Evolutionary conservation across 2,888 invertebrate species (phyloP), one percentile per base, ranked within the genome.

Genomic region (Rhagium mordax): DNA sequence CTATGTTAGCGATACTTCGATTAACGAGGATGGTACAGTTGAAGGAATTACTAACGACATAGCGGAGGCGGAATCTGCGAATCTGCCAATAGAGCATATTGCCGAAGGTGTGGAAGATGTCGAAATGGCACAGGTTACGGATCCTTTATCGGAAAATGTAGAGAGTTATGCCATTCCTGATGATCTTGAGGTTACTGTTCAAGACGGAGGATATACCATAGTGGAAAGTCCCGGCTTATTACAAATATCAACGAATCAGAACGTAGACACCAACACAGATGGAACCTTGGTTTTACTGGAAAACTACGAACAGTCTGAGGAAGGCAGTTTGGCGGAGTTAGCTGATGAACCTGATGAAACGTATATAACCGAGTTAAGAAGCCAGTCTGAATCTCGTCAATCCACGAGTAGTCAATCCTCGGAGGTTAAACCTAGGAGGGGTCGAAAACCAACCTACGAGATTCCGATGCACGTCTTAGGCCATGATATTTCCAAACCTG

Each of bases 401-500:
- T 67, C 67, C 1, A 24, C 47, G 0, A 67, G 47, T 33, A 67
- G 67, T 47, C 21, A 24, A 18, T 21, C 55, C 10, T 67, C 57
- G 3, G 71, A 71, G 16, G 64, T 29, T 16, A 72, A 68, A 41
- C 64, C 55, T 4, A 68, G 73, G 10, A 76, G 79, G 47, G 82
- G 82, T 13, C 78, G 84, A 7, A 82, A 78, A 68, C 75, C 80
- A 8, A 78, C 75, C 15, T 67, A 71, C n/a, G 82, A 82, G 13
- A 80, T 88, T 24, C 88, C 88, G 3, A 83, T 85, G 71, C 89
- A 89, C 80, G 82, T 89, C 7, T 77, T 88, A 55, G 89, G 89
- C 0, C 85, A 87, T 29, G 87, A 87, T 74, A 83, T 89, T 33
- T 83, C 84, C 3, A 87, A 88, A 78, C 88, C 88, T 0, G 79